Evolutionary conservation across 2,888 invertebrate genomes (phyloP).

Genomic region (Cheilosia vernalis): DNA sequence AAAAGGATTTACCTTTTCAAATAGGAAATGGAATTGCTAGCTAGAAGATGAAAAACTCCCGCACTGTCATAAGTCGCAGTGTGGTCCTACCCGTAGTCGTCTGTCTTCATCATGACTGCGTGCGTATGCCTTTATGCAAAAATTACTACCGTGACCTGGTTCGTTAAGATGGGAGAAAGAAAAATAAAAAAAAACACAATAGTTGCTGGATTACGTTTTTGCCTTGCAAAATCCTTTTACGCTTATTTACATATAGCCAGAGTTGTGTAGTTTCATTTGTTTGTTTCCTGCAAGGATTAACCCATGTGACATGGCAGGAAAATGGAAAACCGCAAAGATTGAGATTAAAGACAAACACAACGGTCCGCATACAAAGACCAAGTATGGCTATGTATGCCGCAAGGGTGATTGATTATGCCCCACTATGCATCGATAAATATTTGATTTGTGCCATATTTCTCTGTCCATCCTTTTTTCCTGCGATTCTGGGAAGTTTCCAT

Average conservation of each 20-base stretch:
- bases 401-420: slow-evolving; percentile 58
- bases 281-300: slow-evolving; percentile 42
- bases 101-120: slow-evolving; percentile 41
- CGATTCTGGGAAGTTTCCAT: slow-evolving; percentile 35
- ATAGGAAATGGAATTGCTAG: slow-evolving; percentile 44
- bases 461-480: slow-evolving; percentile 20
- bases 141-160: slow-evolving; percentile 66
- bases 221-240: slow-evolving; percentile 67
- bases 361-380: slow-evolving; percentile 2
- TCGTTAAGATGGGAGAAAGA: not conserved
- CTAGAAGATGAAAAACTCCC: slow-evolving; percentile 29
- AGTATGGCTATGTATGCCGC: slow-evolving; percentile 9
- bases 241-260: slow-evolving; percentile 58
- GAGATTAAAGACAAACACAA: slow-evolving; percentile 23
- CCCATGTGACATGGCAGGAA: slow-evolving; percentile 50
- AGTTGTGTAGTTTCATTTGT: slow-evolving; percentile 22
- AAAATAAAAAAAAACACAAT: slow-evolving; percentile 8
- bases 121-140: slow-evolving; percentile 65
- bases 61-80: slow-evolving; percentile 17
- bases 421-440: slow-evolving; percentile 61
- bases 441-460: slow-evolving; percentile 53
- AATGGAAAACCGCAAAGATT: slow-evolving; percentile 27
- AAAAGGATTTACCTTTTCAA: slow-evolving; percentile 70
- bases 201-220: slow-evolving; percentile 50
- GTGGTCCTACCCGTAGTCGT: slow-evolving; percentile 39